Base-by-base conservation (phyloP, 2,113 vertebrate genomes). In the Prietella phreatophila region DNA sequence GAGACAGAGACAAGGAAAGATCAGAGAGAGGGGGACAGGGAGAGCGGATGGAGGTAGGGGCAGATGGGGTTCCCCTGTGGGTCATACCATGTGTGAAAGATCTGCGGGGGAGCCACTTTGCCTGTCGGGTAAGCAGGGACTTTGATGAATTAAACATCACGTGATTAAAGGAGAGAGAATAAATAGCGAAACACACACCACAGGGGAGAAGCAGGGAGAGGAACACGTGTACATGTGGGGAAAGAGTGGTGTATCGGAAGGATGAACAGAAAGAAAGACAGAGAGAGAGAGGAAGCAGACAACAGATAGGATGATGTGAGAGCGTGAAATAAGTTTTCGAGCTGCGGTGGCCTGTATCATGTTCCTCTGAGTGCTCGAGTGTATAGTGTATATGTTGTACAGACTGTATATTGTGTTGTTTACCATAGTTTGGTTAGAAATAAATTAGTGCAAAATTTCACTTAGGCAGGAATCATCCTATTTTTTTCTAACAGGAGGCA, bases 61-160 rank as follows among this genome's bases (percentile, higher is more conserved):
- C 87, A 88, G 85, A 90, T 87, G 83, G 71, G 84, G 80, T 86
- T 89, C 93, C 93, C 93, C 93, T 30, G 89, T 93, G 94, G 93
- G 94, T 89, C n/a, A 88, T 61, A 91, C 89, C 93, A 93, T 93
- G 93, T 94, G 93, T 88, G 92, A 67, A 85, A 86, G 89, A 55
- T 89, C 85, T 83, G 89, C 88, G 76, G 93, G 60, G 93, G 90
- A 90, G 91, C 88, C 22, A 14, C 80, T 92, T 91, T 90, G 89
- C 94, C 94, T 90, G 85, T 88, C 88, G 92, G 95, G 92, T 83
- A 90, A 91, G 93, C 91, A 25, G 76, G 69, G 85, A 90, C 95
- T 95, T 96, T 96, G 95, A 96, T 96, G 95, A 96, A 96, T 96
- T 95, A 96, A 96, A 95, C 94, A 96, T 96, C 85, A 36, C 80